Base-by-base conservation (phyloP, 2,888 invertebrate species). In the Drosophila mimica region DNA sequence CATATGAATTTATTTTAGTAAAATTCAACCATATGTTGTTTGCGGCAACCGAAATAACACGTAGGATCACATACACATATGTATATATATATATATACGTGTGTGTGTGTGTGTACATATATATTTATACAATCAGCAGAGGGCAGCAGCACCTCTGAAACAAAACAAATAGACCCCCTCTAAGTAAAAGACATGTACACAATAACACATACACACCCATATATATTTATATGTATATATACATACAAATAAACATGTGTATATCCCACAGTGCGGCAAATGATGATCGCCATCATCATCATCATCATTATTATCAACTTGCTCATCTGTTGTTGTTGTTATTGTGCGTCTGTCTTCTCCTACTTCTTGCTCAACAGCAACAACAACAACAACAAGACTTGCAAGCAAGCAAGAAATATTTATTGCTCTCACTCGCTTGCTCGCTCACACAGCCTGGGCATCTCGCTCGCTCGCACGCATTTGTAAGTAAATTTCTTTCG, bases 91-190 rank as follows among this genome's bases (percentile, higher is more conserved):
- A 38, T 61, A 38, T 28, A 11, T 38, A 30, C 4, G 13, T 17
- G 7, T 13, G 7, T 31, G 1, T 33, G 3, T 11, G 4, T 4
- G 11, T 33, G 0, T 11, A 9, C 4, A 3, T 8, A 15, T 36
- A 34, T 67, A 70, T 56, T 51, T 59, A 62, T 70, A 83, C 72
- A 77, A 83, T 74, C 82, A 82, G 62, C 68, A 60, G 70, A 81
- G 74, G 70, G 75, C 77, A 84, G 77, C 85, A 80, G 77, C 83
- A 75, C 67, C 83, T 74, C 70, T 83, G 85, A 84, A 86, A 81
- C 83, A 88, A 88, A 88, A 86, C 88, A 84, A 83, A 83, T 76
- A 83, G 90, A 90, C 91, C 91, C 88, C 91, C 91, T 91, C 90
- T 89, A 91, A 91, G 91, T 84, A 88, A 88, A 87, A 87, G 80